These are phyloP conservation scores for Pyxicephalus adspersus DNA, from an alignment of 2,113 vertebrate species.

Conservation along the genomic window DNA sequence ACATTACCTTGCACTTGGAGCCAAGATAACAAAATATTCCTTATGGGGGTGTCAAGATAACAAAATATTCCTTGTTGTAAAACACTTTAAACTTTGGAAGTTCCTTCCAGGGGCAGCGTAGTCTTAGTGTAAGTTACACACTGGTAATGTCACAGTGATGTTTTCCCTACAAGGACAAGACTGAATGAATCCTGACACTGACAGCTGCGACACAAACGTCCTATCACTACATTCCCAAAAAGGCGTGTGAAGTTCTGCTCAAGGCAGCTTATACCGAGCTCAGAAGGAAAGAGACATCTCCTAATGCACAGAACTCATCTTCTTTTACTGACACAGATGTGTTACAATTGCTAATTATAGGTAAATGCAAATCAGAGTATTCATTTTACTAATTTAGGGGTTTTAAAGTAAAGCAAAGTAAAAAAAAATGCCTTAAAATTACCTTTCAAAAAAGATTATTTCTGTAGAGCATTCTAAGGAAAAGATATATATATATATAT, in stretches of 20 bases:
- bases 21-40: constrained; percentile 16
- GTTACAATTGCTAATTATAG: no score
- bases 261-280: neutral
- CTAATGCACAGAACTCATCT: no score
- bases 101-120: constrained; percentile 31
- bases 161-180: constrained; percentile 18
- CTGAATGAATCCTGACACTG: constrained; percentile 59
- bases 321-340: no score
- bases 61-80: constrained; percentile 16
- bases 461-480: no score
- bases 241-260: neutral
- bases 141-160: constrained; percentile 51
- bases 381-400: no score
- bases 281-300: neutral
- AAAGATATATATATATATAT: no score
- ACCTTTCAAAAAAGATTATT: no score
- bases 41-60: neutral
- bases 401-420: no score
- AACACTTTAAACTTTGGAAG: constrained; percentile 11
- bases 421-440: no score
- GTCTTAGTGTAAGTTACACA: constrained; percentile 27
- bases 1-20: constrained; percentile 48
- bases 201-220: constrained; percentile 66
- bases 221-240: constrained; percentile 16
- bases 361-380: no score